Conservation (phyloP, 2,113 vertebrate species). For the Xenopus borealis region DNA sequence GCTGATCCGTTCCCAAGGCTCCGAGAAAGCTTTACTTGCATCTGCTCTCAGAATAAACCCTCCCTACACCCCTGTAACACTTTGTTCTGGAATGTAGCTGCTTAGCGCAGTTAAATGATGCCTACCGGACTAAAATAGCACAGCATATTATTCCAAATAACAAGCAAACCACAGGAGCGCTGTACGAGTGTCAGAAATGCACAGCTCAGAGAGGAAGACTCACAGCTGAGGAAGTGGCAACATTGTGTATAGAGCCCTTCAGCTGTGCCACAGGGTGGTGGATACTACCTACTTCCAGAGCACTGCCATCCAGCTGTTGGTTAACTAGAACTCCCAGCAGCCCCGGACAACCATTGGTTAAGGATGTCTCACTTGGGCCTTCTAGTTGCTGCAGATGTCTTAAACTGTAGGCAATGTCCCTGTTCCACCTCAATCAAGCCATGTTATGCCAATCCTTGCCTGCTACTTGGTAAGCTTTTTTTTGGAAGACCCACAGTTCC, state of each 20-base stretch:
- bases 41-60: neutral
- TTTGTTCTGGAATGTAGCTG: constrained; percentile 20
- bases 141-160: constrained; percentile 14
- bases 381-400: too few relatives aligned
- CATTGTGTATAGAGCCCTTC: neutral
- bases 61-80: constrained; percentile 9
- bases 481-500: too few relatives aligned
- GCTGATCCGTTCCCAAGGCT: neutral
- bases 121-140: constrained; percentile 22
- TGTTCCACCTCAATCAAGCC: too few relatives aligned
- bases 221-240: neutral
- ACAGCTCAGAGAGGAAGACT: neutral
- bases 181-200: constrained; percentile 9
- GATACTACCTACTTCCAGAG: too few relatives aligned
- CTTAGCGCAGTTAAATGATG: constrained; percentile 9
- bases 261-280: too few relatives aligned
- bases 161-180: neutral
- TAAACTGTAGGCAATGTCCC: too few relatives aligned
- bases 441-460: too few relatives aligned
- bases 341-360: too few relatives aligned
- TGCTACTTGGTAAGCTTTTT: too few relatives aligned
- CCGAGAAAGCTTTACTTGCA: neutral
- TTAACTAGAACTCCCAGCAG: too few relatives aligned
- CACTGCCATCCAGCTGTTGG: too few relatives aligned
- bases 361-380: too few relatives aligned